Conservation (phyloP, 2,113 vertebrate species). For the Callaeas wilsoni region DNA sequence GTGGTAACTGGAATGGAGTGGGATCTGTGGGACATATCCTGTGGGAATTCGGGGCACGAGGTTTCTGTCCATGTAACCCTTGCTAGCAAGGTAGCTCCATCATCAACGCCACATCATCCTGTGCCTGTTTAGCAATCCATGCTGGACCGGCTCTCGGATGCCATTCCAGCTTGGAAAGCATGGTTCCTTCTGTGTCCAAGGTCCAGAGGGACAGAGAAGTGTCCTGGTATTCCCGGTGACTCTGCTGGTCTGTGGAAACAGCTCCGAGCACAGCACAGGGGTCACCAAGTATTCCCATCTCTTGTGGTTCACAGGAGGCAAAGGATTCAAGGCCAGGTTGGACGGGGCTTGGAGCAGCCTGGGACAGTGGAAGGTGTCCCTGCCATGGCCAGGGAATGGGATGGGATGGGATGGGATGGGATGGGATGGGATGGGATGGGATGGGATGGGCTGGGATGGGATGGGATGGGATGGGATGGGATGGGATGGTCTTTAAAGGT, state of each 20-base stretch:
- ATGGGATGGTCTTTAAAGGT: neutral
- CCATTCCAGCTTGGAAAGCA: rapidly evolving
- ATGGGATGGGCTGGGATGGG: neutral
- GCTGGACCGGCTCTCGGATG: neutral
- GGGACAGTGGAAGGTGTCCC: too few relatives aligned
- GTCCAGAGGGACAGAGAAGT: neutral
- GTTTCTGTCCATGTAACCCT: neutral
- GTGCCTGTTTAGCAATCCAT: rapidly evolving
- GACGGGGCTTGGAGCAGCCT: neutral
- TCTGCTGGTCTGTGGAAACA: neutral
- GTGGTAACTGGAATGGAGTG: neutral
- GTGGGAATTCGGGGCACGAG: neutral
- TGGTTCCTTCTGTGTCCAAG: neutral
- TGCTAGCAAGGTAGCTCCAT: neutral
- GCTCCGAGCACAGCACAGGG: neutral
- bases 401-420: neutral
- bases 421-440: neutral
- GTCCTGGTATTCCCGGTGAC: neutral
- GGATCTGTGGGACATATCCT: neutral
- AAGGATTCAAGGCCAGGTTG: neutral
- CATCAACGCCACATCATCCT: rapidly evolving
- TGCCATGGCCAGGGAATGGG: neutral
- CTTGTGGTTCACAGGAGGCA: neutral
- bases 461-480: neutral
- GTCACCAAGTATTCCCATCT: neutral